Conservation (phyloP, 1,140 invertebrate genomes). For the Drosophila chauvacae region DNA sequence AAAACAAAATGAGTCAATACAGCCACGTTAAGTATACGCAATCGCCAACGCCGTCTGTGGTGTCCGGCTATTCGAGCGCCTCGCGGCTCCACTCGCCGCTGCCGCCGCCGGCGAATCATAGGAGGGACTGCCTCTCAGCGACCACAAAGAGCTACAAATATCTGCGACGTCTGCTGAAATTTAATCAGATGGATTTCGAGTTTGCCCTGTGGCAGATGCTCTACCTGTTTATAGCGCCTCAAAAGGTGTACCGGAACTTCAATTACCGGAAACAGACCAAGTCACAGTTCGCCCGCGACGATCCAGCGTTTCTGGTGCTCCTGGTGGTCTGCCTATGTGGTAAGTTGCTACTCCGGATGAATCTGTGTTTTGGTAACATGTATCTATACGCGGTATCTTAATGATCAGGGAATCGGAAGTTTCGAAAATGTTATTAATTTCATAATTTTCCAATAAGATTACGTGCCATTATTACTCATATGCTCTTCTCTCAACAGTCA, state of each 20-base stretch:
- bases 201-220: constrained; percentile 99
- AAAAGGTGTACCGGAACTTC: constrained; percentile 99
- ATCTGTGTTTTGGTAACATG: not conserved
- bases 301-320: constrained; percentile 98
- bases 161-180: constrained; percentile 94
- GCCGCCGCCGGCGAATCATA: constrained; percentile 87
- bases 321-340: constrained; percentile 94
- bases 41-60: constrained; percentile 86
- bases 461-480: not conserved
- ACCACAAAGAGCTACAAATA: constrained; percentile 97
- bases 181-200: constrained; percentile 99
- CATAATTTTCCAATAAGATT: constrained; percentile 17
- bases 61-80: constrained; percentile 82
- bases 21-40: constrained; percentile 88
- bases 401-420: not conserved
- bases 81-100: constrained; percentile 86
- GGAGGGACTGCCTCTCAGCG: constrained; percentile 91
- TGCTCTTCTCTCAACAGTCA: constrained; percentile 86
- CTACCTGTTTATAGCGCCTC: constrained; percentile 96
- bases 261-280: constrained; percentile 99
- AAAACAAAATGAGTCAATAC: constrained; percentile 74
- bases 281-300: constrained; percentile 99
- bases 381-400: not conserved
- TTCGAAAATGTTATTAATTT: not conserved
- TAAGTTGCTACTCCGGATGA: constrained; percentile 85